Percentiles rank a stretch among this genome's conserved stretches.
Conservation (phyloP, 1,140 invertebrate genomes). For the Apis cerana region DNA sequence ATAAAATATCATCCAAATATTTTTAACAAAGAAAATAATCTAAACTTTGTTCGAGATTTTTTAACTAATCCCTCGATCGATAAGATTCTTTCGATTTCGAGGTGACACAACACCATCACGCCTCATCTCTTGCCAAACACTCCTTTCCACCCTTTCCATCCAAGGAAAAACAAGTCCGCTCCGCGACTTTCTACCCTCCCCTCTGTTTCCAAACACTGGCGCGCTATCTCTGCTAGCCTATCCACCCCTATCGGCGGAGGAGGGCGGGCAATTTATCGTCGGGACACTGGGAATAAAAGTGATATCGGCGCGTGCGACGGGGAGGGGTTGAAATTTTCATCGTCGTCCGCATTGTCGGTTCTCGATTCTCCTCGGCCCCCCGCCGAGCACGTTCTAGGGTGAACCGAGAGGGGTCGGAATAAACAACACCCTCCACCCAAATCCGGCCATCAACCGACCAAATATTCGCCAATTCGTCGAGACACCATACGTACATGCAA, state of each 20-base stretch:
- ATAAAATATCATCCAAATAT: no score
- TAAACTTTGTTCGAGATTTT: no score
- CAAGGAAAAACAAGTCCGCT: no score
- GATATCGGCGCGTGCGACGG: conserved; percentile 24
- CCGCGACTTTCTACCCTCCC: no score
- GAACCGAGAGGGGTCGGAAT: conserved; percentile 54
- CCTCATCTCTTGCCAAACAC: no score
- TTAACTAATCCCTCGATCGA: no score
- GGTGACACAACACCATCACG: no score
- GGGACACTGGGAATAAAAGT: conserved; percentile 39
- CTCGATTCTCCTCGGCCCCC: conserved; percentile 58
- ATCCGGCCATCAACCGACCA: conserved; percentile 17
- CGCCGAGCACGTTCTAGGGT: conserved; percentile 50
- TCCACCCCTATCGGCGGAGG: neutral
- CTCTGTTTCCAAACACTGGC: neutral
- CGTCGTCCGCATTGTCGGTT: conserved; percentile 45
- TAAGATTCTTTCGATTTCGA: no score
- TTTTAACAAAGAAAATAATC: no score
- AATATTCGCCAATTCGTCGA: no score
- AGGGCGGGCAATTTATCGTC: conserved; percentile 41
- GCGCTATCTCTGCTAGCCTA: neutral
- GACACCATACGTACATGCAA: no score
- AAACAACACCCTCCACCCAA: conserved; percentile 50
- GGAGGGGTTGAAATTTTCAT: conserved; percentile 49
- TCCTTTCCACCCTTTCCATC: no score